Evolutionary conservation across 2,888 invertebrate species (phyloP).

Genomic region (Eupithecia inturbata): DNA sequence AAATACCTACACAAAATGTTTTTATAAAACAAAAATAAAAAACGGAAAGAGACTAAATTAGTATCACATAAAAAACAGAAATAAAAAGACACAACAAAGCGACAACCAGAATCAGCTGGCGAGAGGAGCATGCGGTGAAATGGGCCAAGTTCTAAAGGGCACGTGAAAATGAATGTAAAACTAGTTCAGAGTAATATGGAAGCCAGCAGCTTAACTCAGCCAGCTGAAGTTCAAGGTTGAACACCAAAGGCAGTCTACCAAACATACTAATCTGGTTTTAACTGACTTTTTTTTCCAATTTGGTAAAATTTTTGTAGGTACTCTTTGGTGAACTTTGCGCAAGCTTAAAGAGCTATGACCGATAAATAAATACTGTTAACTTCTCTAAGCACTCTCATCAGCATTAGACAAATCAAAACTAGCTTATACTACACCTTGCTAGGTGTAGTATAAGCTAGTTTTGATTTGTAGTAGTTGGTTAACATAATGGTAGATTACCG

Average conservation of each 20-base stretch:
- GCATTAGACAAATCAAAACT: background rate
- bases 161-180: constrained; percentile 20
- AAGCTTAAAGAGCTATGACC: too few relatives aligned
- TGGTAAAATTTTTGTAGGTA: too few relatives aligned
- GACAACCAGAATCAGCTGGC: background rate
- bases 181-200: constrained; percentile 22
- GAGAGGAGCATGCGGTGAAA: background rate
- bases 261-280: background rate
- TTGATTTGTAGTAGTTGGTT: too few relatives aligned
- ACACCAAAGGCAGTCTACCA: background rate
- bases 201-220: constrained; percentile 22
- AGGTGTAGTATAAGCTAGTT: too few relatives aligned
- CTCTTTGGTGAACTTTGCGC: too few relatives aligned
- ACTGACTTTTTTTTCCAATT: background rate
- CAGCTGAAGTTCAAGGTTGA: constrained; percentile 24
- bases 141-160: background rate
- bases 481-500: background rate
- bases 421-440: background rate
- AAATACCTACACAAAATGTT: too few relatives aligned
- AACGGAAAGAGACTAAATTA: background rate
- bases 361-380: too few relatives aligned
- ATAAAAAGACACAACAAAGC: background rate
- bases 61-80: background rate
- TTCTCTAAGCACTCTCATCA: background rate
- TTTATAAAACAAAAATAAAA: too few relatives aligned